A percentile compares a stretch with the other conserved stretches of the same genome.
These are phyloP conservation scores for Lepus oiostolus DNA, from an alignment of 2,797 vertebrate genomes.

Conservation along the genomic window DNA sequence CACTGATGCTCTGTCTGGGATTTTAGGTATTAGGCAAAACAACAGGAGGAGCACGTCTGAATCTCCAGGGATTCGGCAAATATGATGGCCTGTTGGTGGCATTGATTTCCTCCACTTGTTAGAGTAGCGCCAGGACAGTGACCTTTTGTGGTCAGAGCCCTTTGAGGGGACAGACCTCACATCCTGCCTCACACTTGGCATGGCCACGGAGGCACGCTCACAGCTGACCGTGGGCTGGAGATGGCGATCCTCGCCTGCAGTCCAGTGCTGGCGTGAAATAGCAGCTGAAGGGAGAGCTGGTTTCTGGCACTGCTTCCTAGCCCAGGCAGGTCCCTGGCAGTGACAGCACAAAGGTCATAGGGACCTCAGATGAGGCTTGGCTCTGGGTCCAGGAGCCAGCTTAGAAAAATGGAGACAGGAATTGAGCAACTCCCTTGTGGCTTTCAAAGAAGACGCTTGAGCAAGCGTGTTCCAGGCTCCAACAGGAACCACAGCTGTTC, in stretches of 20 bases:
- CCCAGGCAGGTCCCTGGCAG: not conserved
- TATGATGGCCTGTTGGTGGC: not conserved
- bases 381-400: not conserved
- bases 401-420: not conserved
- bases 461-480: not conserved
- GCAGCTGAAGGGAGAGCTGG: too few relatives aligned
- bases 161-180: not conserved
- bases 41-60: not conserved
- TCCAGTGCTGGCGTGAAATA: not conserved
- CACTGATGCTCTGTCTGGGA: not conserved
- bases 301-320: not conserved
- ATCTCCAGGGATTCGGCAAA: not conserved
- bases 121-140: not conserved
- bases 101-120: not conserved
- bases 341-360: rapidly evolving
- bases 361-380: too few relatives aligned
- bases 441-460: not conserved
- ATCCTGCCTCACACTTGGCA: not conserved
- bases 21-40: not conserved
- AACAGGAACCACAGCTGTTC: not conserved
- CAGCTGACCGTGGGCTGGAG: not conserved
- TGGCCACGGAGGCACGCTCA: rapidly evolving
- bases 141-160: not conserved
- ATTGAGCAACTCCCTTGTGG: not conserved
- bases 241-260: too few relatives aligned